Conservation (phyloP, 2,888 invertebrate genomes). For the Campoplex capitator region DNA sequence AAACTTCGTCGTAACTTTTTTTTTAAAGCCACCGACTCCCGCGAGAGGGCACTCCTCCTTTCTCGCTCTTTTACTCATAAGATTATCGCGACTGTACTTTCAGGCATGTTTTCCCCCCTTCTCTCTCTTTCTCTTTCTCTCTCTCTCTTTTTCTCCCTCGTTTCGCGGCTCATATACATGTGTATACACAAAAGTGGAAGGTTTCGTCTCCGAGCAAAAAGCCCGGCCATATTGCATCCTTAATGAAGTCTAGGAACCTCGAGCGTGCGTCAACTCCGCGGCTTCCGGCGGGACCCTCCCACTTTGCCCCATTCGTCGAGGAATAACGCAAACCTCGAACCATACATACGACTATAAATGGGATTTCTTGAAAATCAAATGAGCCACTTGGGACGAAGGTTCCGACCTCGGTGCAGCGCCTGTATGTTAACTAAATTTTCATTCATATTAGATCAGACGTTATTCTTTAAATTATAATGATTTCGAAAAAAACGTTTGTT, state of each 20-base stretch:
- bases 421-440: background rate
- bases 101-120: conserved; percentile 45
- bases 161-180: conserved; percentile 30
- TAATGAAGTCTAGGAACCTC: conserved; percentile 77
- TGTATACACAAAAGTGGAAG: conserved; percentile 16
- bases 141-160: conserved; percentile 20
- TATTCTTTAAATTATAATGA: background rate
- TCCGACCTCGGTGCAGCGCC: background rate
- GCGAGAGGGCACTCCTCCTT: conserved; percentile 63
- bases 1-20: conserved; percentile 82
- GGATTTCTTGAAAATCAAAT: conserved; percentile 65
- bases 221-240: conserved; percentile 77
- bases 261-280: conserved; percentile 69
- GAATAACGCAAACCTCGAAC: conserved; percentile 43
- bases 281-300: conserved; percentile 75
- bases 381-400: conserved; percentile 20
- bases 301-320: conserved; percentile 67
- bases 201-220: conserved; percentile 71
- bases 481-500: background rate
- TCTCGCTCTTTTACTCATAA: conserved; percentile 68
- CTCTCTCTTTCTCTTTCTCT: conserved; percentile 42
- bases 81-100: conserved; percentile 53
- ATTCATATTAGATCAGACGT: background rate
- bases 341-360: conserved; percentile 49
- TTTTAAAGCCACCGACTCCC: conserved; percentile 63